Percentiles rank a stretch among this genome's conserved stretches.
Evolutionary conservation across 23 tunicate species (phyloP).

Genomic region (Oikopleura vanhoeffeni): DNA sequence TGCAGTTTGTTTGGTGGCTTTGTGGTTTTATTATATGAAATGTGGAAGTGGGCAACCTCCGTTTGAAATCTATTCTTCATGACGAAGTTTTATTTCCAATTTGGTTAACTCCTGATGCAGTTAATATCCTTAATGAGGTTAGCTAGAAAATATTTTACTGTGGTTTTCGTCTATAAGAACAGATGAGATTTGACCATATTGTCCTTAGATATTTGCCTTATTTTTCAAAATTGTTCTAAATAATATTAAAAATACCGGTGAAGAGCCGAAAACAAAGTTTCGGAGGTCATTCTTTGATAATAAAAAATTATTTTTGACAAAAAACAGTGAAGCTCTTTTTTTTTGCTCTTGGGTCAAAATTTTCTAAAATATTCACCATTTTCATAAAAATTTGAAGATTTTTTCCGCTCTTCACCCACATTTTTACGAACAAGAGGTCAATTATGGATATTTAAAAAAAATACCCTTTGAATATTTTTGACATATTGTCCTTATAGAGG

Average conservation of each 20-base stretch:
- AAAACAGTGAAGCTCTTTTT: no score
- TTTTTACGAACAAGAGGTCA: no score
- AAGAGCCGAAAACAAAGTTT: background rate
- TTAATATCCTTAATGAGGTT: conserved; percentile 65
- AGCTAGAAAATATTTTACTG: background rate
- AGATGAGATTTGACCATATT: background rate
- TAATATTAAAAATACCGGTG: background rate
- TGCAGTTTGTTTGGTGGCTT: conserved; percentile 98
- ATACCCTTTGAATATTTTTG: no score
- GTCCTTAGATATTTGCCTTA: background rate
- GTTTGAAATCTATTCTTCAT: conserved; percentile 67
- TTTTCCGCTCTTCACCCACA: no score
- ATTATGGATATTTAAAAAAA: no score
- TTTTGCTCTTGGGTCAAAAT: no score
- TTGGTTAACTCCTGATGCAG: conserved; percentile 73
- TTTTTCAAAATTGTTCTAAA: background rate
- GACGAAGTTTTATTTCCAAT: conserved; percentile 85
- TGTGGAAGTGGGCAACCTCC: conserved; percentile 99
- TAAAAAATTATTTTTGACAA: no score
- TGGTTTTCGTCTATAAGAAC: background rate
- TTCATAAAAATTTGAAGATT: no score
- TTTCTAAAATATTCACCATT: no score
- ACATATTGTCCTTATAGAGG: no score
- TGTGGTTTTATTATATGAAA: conserved; percentile 91
- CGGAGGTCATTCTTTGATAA: no score